A percentile compares a stretch with the other conserved stretches of the same genome.
These are phyloP conservation scores for Varanus salvator DNA, from an alignment of 2,113 vertebrate genomes.

Conservation along the genomic window DNA sequence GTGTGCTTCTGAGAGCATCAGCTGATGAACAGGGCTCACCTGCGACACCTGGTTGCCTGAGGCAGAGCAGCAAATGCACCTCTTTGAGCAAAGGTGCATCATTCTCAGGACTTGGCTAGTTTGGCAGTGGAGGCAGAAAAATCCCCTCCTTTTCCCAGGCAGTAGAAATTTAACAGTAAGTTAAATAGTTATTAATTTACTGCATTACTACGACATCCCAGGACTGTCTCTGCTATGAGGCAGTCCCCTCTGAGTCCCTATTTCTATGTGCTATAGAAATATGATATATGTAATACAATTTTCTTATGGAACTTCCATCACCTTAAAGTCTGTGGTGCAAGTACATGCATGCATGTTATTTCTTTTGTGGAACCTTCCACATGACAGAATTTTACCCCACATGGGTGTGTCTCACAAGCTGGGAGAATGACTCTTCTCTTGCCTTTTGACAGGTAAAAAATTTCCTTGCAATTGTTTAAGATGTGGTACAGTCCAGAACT, in stretches of 20 bases:
- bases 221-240: too few relatives aligned
- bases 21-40: background rate
- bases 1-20: background rate
- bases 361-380: background rate
- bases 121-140: background rate
- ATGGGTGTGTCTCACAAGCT: background rate
- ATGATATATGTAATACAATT: background rate
- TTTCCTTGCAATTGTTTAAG: too few relatives aligned
- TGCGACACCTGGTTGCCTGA: too few relatives aligned
- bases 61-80: too few relatives aligned
- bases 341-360: background rate
- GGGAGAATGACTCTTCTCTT: background rate
- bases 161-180: background rate
- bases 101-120: background rate
- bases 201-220: background rate
- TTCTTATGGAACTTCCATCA: too few relatives aligned
- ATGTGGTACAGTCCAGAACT: background rate
- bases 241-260: too few relatives aligned
- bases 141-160: too few relatives aligned
- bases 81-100: too few relatives aligned
- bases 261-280: background rate
- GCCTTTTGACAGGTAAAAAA: background rate
- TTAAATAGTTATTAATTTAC: background rate
- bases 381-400: background rate
- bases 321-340: too few relatives aligned